These are phyloP conservation scores for Holothuria scabra DNA, from an alignment of 53 echinoderm and acorn worm genomes.

Conservation along the genomic window DNA sequence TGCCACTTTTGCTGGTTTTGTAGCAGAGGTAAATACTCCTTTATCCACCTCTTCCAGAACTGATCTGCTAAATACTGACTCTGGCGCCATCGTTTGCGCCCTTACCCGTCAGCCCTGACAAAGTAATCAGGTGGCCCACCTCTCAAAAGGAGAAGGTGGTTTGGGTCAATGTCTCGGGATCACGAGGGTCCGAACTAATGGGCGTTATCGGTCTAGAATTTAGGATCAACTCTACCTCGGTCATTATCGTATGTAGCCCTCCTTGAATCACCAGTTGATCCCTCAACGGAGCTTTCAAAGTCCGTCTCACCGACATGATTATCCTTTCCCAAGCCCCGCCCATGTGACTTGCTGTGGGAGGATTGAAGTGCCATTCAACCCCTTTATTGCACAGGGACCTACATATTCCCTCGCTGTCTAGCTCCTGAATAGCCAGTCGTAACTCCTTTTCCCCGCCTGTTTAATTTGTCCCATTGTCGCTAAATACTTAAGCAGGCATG, in stretches of 20 bases:
- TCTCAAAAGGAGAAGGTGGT: constrained; percentile 65
- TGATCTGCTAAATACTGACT: constrained; percentile 64
- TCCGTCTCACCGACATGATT: constrained; percentile 42
- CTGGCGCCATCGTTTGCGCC: constrained; percentile 65
- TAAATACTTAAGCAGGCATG: constrained; percentile 31
- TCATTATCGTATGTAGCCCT: constrained; percentile 33
- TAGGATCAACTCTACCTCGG: constrained; percentile 54
- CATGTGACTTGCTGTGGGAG: constrained; percentile 48
- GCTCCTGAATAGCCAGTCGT: background rate
- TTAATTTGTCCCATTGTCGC: constrained; percentile 63
- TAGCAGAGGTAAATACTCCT: constrained; percentile 69
- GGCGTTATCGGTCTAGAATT: constrained; percentile 65
- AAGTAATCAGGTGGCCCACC: constrained; percentile 51
- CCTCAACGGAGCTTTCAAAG: constrained; percentile 41
- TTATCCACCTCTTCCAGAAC: constrained; percentile 67
- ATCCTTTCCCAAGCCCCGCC: constrained; percentile 55
- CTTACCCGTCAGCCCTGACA: constrained; percentile 43
- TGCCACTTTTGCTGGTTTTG: constrained; percentile 66
- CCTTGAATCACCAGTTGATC: constrained; percentile 56
- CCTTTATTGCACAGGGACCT: constrained; percentile 15
- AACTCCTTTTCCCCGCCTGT: constrained; percentile 51
- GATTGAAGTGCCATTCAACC: constrained; percentile 54
- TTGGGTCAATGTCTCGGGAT: constrained; percentile 67
- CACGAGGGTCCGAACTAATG: constrained; percentile 62
- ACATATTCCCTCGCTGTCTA: constrained; percentile 23